Percentiles rank a stretch among this genome's conserved stretches.
phyloP scores from a whole-genome alignment of 2,797 vertebrate species.

The Neoniphon sammara region DNA sequence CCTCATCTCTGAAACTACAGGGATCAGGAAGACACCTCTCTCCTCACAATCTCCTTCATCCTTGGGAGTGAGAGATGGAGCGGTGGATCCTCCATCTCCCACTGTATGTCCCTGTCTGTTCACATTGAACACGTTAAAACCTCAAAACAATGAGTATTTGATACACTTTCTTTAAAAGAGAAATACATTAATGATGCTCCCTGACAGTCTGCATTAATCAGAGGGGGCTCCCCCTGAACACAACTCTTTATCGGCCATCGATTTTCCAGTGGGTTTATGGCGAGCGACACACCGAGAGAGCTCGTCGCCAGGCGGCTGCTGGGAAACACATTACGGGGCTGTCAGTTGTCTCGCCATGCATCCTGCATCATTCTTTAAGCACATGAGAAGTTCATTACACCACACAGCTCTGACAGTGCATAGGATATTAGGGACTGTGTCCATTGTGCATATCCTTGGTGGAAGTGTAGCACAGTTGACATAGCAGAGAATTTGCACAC shows the following conservation, averaged over 20 bases:
- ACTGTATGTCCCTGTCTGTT: constrained; percentile 36
- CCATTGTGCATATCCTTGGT: constrained; percentile 53
- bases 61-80: neutral
- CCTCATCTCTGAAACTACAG: constrained; percentile 40
- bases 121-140: constrained; percentile 55
- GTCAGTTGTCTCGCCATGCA: constrained; percentile 87
- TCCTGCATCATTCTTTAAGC: constrained; percentile 90
- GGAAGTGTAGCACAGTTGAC: constrained; percentile 28
- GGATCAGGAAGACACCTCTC: constrained; percentile 25
- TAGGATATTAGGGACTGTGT: constrained; percentile 75
- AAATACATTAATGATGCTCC: constrained; percentile 80
- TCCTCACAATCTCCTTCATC: constrained; percentile 24
- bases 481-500: constrained; percentile 9
- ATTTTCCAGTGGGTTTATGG: constrained; percentile 88
- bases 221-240: constrained; percentile 84
- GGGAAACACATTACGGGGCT: constrained; percentile 89
- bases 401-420: constrained; percentile 83
- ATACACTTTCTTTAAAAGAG: constrained; percentile 78
- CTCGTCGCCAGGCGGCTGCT: constrained; percentile 80
- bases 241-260: constrained; percentile 88
- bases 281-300: constrained; percentile 82
- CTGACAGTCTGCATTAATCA: constrained; percentile 86
- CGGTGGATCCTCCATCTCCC: constrained; percentile 10
- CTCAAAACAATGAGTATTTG: constrained; percentile 74
- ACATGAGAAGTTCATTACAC: constrained; percentile 92